Evolutionary conservation across 2,888 invertebrate species (phyloP).

Genomic region (Liopterus haemorrhoidalis): DNA sequence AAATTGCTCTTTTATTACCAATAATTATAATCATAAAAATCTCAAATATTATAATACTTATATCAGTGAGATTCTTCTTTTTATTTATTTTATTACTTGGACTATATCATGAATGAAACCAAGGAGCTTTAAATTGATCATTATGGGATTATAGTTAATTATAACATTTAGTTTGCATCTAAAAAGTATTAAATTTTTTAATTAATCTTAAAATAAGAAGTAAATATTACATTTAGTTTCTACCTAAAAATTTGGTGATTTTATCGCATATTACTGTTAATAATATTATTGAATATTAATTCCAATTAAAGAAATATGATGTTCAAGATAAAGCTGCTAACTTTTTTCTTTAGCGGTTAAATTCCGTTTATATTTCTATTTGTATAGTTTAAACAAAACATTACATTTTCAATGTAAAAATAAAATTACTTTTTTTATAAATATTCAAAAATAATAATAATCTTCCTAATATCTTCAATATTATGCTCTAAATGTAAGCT

Average conservation of each 20-base stretch:
- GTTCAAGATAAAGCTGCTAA: slow-evolving; percentile 57
- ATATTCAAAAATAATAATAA: slow-evolving; percentile 36
- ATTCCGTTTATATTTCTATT: slow-evolving; percentile 51
- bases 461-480: slow-evolving; percentile 47
- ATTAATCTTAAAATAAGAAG: slow-evolving; percentile 46
- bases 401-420: slow-evolving; percentile 63
- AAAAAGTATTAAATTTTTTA: slow-evolving; percentile 44
- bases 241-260: slow-evolving; percentile 45
- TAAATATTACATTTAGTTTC: slow-evolving; percentile 50
- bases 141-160: slow-evolving; percentile 46
- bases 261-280: slow-evolving; percentile 59
- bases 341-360: slow-evolving; percentile 52
- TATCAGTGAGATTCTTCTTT: slow-evolving; percentile 41
- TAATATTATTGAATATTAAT: slow-evolving; percentile 51
- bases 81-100: slow-evolving; percentile 49
- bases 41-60: slow-evolving; percentile 37
- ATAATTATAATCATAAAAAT: slow-evolving; percentile 45
- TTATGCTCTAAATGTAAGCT: slow-evolving; percentile 46
- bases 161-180: slow-evolving; percentile 49
- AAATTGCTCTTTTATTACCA: slow-evolving; percentile 57
- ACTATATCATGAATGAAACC: slow-evolving; percentile 48
- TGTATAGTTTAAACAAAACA: slow-evolving; percentile 60
- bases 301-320: slow-evolving; percentile 57
- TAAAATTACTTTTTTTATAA: slow-evolving; percentile 46
- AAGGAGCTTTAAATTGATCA: slow-evolving; percentile 55